Evolutionary conservation across 30 jellyfish, hydroid and myxozoan species (phyloP).

Genomic region (Mastigias papua): DNA sequence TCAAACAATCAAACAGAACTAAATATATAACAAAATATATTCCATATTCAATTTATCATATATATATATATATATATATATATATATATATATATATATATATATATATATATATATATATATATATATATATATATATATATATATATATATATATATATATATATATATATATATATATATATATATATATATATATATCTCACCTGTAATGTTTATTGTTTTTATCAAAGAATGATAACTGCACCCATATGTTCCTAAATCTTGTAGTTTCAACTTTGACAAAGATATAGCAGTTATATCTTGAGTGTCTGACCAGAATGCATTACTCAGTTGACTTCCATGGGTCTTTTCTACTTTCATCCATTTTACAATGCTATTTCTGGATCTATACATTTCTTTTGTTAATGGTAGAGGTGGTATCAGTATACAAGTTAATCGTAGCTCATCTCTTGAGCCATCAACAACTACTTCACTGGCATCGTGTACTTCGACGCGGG

Average conservation of each 20-base stretch:
- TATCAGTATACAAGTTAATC: conserved; percentile 62
- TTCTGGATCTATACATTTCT: conserved; percentile 75
- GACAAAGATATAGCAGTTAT: conserved; percentile 74
- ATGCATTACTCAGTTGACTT: conserved; percentile 25
- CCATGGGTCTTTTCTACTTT: conserved; percentile 48
- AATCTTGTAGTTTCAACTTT: conserved; percentile 35
- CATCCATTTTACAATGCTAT: conserved; percentile 74
- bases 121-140: no score
- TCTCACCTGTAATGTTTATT: conserved; percentile 75
- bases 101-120: no score
- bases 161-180: no score
- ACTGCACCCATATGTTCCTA: conserved; percentile 79
- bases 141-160: no score
- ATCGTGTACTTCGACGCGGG: conserved; percentile 74
- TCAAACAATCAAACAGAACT: no score
- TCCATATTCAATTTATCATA: no score
- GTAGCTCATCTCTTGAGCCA: conserved; percentile 33
- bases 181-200: no score
- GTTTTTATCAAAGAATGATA: conserved; percentile 30
- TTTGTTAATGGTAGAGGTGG: conserved; percentile 76
- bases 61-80: no score
- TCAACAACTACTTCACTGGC: conserved; percentile 71
- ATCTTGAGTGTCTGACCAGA: conserved; percentile 84
- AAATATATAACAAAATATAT: no score
- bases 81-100: no score